Evolutionary conservation across 37 sponge, comb jelly and placozoan species (phyloP), one percentile per base, ranked within the genome.

Genomic region (Spongia lamella): DNA sequence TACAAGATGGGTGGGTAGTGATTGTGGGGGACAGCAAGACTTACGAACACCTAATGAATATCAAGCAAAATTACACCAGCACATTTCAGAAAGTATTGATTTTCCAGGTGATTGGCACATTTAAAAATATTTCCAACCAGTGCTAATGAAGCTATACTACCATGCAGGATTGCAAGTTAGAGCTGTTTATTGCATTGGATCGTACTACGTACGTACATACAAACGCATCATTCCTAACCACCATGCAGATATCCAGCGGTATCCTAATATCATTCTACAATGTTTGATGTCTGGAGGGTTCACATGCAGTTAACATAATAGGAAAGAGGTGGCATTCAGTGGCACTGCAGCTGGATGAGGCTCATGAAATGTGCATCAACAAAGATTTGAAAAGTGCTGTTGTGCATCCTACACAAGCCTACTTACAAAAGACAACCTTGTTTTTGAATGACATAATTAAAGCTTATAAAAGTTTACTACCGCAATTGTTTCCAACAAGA

Each of bases 21-120:
- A 11, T 73, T 34, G 53, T 63, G 1, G 79, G 79, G 24, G 79
- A 78, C 32, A 68, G 79, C 7, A 78, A 78, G 30, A 66, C 68
- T 4, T 78, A 78, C 31, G 57, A 66, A 19, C 68, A 66, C 51
- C 27, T 78, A 17, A 51, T 34, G 40, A 54, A 65, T 37, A 21
- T 78, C 17, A 66, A 78, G 24, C 24, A n/a, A 7, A 38, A 55
- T 1, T 79, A 79, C 38, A 71, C 71, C 1, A 50, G 9, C 1
- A 40, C 39, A 22, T 21, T 79, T 21, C 29, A 68, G 15, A 49
- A 32, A 70, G 26, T 79, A 2, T 79, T 9, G 3, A 29, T 30
- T 69, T 60, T 38, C 70, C 72, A 24, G 78, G 68, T 3, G 68
- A 65, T 52, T 65, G 78, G 68, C 78, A 78, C 39, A 78, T 4